phyloP scores from a whole-genome alignment of 2,797 vertebrate species.

The Melanotaenia parkinsoni region DNA sequence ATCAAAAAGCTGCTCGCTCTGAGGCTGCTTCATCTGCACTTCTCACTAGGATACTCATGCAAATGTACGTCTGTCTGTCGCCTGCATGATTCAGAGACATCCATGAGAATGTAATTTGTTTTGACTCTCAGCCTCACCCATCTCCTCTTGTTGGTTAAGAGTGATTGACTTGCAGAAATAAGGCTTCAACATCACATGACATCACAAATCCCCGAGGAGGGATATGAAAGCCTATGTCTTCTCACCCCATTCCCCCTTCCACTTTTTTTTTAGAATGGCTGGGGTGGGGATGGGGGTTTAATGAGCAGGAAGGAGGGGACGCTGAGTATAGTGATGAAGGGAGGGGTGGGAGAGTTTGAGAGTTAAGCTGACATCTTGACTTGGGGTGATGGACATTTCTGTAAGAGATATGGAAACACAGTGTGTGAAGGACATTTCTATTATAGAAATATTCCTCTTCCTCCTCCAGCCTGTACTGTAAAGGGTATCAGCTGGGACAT shows the following conservation, averaged over 20 bases:
- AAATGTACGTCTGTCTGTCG: constrained; percentile 22
- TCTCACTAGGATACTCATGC: constrained; percentile 15
- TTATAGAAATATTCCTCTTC: constrained; percentile 60
- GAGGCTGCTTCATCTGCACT: constrained; percentile 28
- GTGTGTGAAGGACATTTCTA: constrained; percentile 75
- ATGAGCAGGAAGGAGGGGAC: background rate
- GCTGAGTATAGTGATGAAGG: constrained; percentile 1
- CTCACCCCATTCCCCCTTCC: background rate
- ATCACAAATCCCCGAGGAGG: constrained; percentile 45
- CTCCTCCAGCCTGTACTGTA: constrained; percentile 29
- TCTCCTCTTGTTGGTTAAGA: constrained; percentile 6
- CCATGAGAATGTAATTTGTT: constrained; percentile 48
- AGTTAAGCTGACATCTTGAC: constrained; percentile 52
- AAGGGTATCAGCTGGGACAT: constrained; percentile 25
- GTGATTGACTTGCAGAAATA: constrained; percentile 64
- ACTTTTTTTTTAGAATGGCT: background rate
- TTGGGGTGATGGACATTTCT: constrained; percentile 66
- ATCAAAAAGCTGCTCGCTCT: constrained; percentile 26
- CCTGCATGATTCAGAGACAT: constrained; percentile 28
- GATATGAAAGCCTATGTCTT: constrained; percentile 17
- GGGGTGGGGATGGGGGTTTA: constrained; percentile 13
- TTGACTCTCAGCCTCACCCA: constrained; percentile 49
- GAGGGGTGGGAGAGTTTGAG: constrained; percentile 14
- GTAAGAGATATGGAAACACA: constrained; percentile 61
- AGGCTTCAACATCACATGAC: constrained; percentile 54